Evolutionary conservation across 2,888 invertebrate species (phyloP), one percentile per base, ranked within the genome.

Genomic region (Dynastes tityus): DNA sequence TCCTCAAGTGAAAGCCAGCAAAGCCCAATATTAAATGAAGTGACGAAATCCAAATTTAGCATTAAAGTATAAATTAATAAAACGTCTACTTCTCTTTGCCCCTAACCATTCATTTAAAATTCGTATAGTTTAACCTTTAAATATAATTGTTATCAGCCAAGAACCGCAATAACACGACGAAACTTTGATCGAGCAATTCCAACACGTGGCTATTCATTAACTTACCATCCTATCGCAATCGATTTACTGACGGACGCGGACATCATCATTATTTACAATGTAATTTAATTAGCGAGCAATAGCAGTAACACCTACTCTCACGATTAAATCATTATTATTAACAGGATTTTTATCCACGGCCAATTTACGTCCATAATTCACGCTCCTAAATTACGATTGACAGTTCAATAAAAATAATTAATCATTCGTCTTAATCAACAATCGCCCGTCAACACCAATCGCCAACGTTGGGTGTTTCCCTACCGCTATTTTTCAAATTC

Each of bases 351-450:
- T 71, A 71, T 22, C 37, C 13, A 37, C 51, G 5, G 37, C 37
- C 71, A 32, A 32, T 37, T 37, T 55, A 22, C n/a, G 16, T 32
- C 22, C 71, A 58, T 58, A 71, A 71, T 71, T 67, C 67, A 71
- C 58, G 55, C 32, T 58, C 32, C 71, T 37, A 16, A 53, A 70
- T 70, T 70, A 53, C 45, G 32, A 71, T 37, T 71, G 71, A 40
- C 71, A 71, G 71, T 58, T 71, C 55, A 71, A 71, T 71, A 71
- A 71, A 53, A 71, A 71, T 71, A 55, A 58, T 58, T 71, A 71
- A 71, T 71, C 71, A 71, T 71, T 71, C 71, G 40, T 71, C 71
- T 71, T 55, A 71, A 71, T 71, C 67, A 71, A 58, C 71, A 71
- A 58, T 55, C 55, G 6, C n/a, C 16, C 55, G 71, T 71, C 58